Conservation (phyloP, 2,888 invertebrate genomes). For the Chaetogeoica ovagalla region DNA sequence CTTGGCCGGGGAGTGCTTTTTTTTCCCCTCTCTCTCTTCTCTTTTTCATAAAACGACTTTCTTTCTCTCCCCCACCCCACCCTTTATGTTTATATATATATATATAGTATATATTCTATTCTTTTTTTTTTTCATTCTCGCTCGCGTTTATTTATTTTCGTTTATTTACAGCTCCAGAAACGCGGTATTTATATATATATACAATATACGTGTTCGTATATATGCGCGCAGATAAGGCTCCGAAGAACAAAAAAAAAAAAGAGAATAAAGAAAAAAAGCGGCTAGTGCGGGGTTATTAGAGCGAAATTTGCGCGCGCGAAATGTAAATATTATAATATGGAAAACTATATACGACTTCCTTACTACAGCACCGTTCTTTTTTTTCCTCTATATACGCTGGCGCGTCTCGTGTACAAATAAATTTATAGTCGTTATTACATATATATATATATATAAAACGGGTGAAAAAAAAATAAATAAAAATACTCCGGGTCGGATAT, state of each 20-base stretch:
- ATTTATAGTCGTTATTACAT: constrained; percentile 15
- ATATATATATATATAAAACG: not conserved
- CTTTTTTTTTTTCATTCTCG: constrained; percentile 1
- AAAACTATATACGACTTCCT: constrained; percentile 16
- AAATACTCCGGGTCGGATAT: constrained; percentile 20
- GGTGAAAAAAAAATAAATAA: too few relatives aligned
- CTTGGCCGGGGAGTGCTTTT: not conserved
- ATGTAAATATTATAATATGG: constrained; percentile 28
- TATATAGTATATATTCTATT: too few relatives aligned
- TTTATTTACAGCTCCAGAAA: constrained; percentile 21
- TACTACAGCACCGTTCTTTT: not conserved
- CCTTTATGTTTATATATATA: too few relatives aligned
- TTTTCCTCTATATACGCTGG: not conserved
- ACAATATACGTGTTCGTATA: too few relatives aligned
- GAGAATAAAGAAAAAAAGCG: too few relatives aligned
- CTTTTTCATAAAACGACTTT: constrained; percentile 15
- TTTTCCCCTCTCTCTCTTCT: too few relatives aligned
- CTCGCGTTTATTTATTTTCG: not conserved
- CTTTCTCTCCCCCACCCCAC: not conserved
- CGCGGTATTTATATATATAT: not conserved
- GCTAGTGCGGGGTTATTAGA: constrained; percentile 37
- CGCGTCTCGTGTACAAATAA: constrained; percentile 4
- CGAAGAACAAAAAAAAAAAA: constrained; percentile 28
- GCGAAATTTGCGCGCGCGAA: constrained; percentile 28
- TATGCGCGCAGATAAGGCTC: not conserved